Conservation (phyloP, 2,113 vertebrate species). For the Dicentrarchus labrax region DNA sequence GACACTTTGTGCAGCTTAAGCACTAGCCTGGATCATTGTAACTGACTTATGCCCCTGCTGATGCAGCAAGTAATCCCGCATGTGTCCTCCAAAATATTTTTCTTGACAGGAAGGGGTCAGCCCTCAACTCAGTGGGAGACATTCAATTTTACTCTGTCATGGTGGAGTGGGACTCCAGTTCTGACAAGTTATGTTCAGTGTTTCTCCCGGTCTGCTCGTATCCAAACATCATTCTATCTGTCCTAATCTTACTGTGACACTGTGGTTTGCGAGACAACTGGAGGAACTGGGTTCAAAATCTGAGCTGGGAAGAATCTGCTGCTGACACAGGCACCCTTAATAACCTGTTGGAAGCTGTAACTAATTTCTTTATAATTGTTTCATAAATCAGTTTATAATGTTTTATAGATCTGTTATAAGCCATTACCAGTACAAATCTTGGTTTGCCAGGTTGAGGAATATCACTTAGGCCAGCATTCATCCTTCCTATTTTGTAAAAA, state of each 20-base stretch:
- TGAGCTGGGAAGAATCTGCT: neutral
- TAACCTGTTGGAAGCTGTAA: no score
- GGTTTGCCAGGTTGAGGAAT: neutral
- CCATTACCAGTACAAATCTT: neutral
- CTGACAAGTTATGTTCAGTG: slow-evolving; percentile 22
- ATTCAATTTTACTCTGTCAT: slow-evolving; percentile 32
- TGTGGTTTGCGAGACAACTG: neutral
- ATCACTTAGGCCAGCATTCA: neutral
- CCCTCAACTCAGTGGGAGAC: slow-evolving; percentile 23
- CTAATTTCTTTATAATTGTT: neutral
- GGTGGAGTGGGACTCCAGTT: slow-evolving; percentile 7
- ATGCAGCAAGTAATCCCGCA: slow-evolving; percentile 55
- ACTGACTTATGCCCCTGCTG: slow-evolving; percentile 63
- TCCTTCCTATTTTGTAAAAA: neutral
- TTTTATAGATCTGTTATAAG: neutral
- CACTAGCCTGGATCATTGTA: slow-evolving; percentile 46
- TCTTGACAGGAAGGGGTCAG: slow-evolving; percentile 63
- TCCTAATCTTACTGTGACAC: neutral
- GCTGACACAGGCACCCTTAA: neutral
- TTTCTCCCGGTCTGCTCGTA: slow-evolving; percentile 12
- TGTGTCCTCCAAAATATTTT: slow-evolving; percentile 58
- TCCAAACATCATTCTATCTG: neutral
- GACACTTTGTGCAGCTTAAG: slow-evolving; percentile 63
- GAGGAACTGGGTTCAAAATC: neutral
- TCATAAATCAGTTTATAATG: neutral